Evolutionary conservation across 2,888 invertebrate genomes (phyloP).

Genomic region (Ochropleura leucogaster): DNA sequence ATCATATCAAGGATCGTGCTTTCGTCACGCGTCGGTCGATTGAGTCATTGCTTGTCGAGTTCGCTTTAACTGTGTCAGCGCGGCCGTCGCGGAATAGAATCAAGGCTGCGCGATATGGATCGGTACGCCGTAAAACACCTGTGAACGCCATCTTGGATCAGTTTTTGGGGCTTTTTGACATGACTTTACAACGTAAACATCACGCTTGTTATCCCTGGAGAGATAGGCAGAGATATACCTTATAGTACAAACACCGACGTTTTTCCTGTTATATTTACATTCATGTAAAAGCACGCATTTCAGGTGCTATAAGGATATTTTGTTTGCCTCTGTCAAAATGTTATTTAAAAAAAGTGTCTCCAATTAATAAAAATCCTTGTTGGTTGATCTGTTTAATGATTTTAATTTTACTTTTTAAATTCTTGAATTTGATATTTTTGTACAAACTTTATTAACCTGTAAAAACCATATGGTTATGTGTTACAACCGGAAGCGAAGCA

Average conservation of each 20-base stretch:
- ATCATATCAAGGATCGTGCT: constrained; percentile 84
- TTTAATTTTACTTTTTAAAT: neutral
- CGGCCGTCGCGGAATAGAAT: constrained; percentile 88
- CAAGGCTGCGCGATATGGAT: constrained; percentile 85
- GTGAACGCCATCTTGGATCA: constrained; percentile 71
- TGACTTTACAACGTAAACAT: neutral
- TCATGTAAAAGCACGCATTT: neutral
- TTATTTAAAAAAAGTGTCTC: neutral
- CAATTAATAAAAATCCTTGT: neutral
- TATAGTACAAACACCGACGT: neutral
- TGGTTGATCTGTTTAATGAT: neutral
- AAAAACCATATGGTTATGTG: neutral
- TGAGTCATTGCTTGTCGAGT: constrained; percentile 81
- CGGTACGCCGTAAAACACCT: constrained; percentile 75
- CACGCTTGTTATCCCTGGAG: neutral
- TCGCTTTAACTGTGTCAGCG: constrained; percentile 84
- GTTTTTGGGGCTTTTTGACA: constrained; percentile 55
- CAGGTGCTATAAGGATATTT: neutral
- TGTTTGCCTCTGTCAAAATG: neutral
- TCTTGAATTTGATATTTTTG: neutral
- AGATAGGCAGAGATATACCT: neutral
- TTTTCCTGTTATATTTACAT: neutral
- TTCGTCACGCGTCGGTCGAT: constrained; percentile 80
- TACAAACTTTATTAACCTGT: neutral
- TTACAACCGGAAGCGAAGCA: constrained; percentile 6